phyloP scores from a whole-genome alignment of 2,113 vertebrate genomes.

The Scomber scombrus region DNA sequence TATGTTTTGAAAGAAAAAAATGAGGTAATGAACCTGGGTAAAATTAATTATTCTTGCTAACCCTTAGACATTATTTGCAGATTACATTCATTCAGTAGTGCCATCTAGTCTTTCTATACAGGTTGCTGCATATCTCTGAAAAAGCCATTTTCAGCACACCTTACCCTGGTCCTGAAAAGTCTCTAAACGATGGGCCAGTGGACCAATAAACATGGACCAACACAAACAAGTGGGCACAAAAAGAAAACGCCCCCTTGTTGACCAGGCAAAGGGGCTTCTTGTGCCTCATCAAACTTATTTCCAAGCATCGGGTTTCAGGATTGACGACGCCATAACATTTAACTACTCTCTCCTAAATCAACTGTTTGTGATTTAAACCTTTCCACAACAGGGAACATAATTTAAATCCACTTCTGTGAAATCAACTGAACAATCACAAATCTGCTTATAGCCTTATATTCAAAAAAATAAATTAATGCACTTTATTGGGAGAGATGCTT shows the following conservation, averaged over 20 bases:
- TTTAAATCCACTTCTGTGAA: neutral
- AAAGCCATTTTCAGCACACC: neutral
- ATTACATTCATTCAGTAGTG: no score
- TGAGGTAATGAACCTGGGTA: no score
- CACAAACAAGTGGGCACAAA: neutral
- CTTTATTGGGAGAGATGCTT: neutral
- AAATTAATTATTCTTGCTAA: no score
- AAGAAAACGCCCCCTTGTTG: no score
- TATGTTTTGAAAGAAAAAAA: no score
- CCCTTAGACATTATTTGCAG: no score
- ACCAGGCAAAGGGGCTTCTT: neutral
- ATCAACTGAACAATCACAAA: neutral
- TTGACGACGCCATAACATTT: neutral
- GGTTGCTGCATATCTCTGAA: neutral
- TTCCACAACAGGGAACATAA: neutral
- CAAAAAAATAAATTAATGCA: neutral
- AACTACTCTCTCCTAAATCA: neutral
- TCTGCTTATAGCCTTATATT: neutral
- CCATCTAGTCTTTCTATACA: neutral
- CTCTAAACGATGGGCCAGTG: neutral
- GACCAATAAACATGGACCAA: slow-evolving; percentile 11
- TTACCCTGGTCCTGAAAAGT: neutral
- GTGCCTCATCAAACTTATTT: neutral
- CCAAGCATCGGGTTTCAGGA: neutral
- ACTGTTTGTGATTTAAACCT: neutral